Conservation (phyloP, 2,888 invertebrate genomes). For the Macaria liturata region DNA sequence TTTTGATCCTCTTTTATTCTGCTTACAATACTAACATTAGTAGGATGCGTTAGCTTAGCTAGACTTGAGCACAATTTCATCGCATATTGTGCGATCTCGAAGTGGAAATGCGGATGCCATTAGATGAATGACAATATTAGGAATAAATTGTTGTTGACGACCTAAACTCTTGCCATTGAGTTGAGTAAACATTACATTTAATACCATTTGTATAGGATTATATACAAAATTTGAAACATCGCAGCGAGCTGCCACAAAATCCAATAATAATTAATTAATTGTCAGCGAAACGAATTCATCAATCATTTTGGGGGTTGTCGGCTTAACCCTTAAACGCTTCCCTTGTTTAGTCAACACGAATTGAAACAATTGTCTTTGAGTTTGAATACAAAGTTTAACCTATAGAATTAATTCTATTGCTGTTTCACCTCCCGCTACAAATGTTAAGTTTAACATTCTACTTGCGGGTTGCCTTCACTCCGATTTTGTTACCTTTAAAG, state of each 20-base stretch:
- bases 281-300: slow-evolving; percentile 50
- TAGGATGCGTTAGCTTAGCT: too few relatives aligned
- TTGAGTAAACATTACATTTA: not conserved
- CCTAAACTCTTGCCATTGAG: not conserved
- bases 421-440: slow-evolving; percentile 68
- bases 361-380: slow-evolving; percentile 71
- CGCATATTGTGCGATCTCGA: too few relatives aligned
- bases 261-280: slow-evolving; percentile 29
- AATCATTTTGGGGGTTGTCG: slow-evolving; percentile 59
- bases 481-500: slow-evolving; percentile 51
- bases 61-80: too few relatives aligned
- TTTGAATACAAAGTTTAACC: slow-evolving; percentile 71
- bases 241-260: not conserved
- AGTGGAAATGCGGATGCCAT: too few relatives aligned
- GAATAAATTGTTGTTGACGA: too few relatives aligned
- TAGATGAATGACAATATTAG: too few relatives aligned
- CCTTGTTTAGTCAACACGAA: slow-evolving; percentile 65
- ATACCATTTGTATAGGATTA: too few relatives aligned
- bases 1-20: too few relatives aligned
- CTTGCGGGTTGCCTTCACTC: slow-evolving; percentile 50
- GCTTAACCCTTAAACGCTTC: slow-evolving; percentile 64
- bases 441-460: slow-evolving; percentile 70
- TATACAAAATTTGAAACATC: too few relatives aligned
- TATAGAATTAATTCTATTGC: slow-evolving; percentile 81
- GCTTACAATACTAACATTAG: too few relatives aligned